Percentiles rank a stretch among this genome's conserved stretches.
phyloP scores from a whole-genome alignment of 2,888 invertebrate genomes.

The Adineta ricciae region DNA sequence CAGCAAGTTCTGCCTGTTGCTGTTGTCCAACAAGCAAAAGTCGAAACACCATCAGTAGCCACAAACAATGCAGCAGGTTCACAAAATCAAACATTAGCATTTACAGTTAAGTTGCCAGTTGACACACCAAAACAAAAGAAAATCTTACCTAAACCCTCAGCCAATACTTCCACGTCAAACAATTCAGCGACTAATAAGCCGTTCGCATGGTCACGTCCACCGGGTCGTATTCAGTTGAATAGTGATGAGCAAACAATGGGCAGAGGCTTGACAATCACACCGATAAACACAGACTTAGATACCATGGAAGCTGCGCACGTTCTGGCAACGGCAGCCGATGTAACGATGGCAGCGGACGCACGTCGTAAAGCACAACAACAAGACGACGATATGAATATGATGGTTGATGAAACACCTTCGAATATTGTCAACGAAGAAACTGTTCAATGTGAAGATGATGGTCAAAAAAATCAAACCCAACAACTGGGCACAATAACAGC shows the following conservation, averaged over 20 bases:
- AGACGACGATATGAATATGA: slow-evolving; percentile 4
- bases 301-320: neutral
- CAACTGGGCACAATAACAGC: neutral
- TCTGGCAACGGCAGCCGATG: neutral
- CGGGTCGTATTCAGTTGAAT: neutral
- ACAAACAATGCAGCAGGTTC: neutral
- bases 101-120: neutral
- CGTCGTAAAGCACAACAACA: slow-evolving; percentile 2
- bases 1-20: neutral
- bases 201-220: neutral
- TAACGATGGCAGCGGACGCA: neutral
- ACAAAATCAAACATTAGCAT: neutral
- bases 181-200: neutral
- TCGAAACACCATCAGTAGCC: neutral
- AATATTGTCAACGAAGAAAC: neutral
- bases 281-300: neutral
- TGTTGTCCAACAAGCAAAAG: slow-evolving; percentile 13
- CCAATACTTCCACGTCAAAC: neutral
- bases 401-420: slow-evolving; percentile 1
- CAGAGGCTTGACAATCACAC: neutral
- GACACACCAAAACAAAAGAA: neutral
- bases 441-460: neutral
- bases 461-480: neutral
- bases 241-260: neutral
- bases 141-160: neutral